These are phyloP conservation scores for Daphoenositta chrysoptera DNA, from an alignment of 2,113 vertebrate species.

Conservation along the genomic window DNA sequence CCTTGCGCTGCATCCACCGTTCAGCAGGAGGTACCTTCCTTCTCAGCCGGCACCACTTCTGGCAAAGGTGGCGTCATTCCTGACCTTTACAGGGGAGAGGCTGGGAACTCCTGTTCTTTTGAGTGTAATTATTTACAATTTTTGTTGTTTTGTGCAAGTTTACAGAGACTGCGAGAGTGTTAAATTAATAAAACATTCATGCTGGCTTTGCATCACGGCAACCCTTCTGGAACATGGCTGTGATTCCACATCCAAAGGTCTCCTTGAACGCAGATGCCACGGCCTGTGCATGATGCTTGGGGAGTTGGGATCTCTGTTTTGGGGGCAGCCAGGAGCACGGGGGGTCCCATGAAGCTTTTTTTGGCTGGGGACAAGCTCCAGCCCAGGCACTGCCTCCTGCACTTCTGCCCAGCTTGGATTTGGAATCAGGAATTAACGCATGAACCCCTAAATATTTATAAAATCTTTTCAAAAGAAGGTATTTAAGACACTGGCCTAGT, in stretches of 20 bases:
- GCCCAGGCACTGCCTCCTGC: background rate
- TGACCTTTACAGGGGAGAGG: background rate
- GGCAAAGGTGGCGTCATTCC: background rate
- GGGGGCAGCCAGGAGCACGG: fast-evolving
- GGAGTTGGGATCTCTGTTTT: background rate
- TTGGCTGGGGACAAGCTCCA: background rate
- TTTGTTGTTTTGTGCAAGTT: background rate
- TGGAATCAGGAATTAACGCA: background rate
- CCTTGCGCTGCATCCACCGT: background rate
- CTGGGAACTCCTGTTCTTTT: background rate
- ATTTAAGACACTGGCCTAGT: conserved; percentile 14
- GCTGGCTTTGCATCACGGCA: fast-evolving
- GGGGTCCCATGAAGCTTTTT: background rate
- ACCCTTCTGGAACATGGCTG: fast-evolving
- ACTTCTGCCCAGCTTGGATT: background rate
- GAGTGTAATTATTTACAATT: background rate
- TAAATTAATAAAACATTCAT: background rate
- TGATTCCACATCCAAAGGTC: background rate
- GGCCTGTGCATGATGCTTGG: background rate
- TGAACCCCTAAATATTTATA: background rate
- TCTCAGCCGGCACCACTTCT: background rate
- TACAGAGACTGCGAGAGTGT: background rate
- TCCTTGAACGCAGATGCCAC: fast-evolving
- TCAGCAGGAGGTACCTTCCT: background rate
- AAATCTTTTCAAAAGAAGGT: background rate